These are phyloP conservation scores for Galaxea fascicularis DNA, from an alignment of 92 coral and sea anemone genomes.

Conservation along the genomic window DNA sequence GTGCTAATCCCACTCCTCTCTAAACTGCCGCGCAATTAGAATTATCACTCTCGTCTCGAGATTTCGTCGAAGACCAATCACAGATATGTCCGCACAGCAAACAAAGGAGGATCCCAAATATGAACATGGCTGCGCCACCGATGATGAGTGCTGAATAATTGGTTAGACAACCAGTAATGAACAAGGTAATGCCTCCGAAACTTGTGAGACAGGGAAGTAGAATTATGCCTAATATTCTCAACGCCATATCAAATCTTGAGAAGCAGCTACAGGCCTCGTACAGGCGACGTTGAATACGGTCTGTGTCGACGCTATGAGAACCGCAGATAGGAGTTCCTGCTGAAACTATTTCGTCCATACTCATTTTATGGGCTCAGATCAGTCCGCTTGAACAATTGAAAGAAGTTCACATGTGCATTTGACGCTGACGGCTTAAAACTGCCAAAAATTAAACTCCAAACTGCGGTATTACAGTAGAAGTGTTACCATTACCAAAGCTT, in stretches of 20 bases:
- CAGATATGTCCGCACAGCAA: constrained; percentile 29
- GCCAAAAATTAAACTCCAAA: background rate
- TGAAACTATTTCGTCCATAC: constrained; percentile 5
- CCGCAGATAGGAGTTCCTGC: background rate
- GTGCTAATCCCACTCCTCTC: background rate
- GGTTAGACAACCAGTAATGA: constrained; percentile 26
- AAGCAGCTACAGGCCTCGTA: background rate
- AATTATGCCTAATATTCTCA: constrained; percentile 1
- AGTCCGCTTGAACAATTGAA: background rate
- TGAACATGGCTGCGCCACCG: constrained; percentile 19
- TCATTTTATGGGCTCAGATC: background rate
- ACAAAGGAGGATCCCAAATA: constrained; percentile 28
- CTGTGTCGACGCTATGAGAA: background rate
- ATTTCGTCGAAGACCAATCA: constrained; percentile 7
- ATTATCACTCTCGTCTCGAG: background rate
- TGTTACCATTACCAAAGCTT: constrained; percentile 8
- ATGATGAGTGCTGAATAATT: constrained; percentile 6
- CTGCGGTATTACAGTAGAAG: background rate
- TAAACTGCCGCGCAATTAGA: background rate
- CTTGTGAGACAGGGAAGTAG: constrained; percentile 18
- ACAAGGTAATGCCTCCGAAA: constrained; percentile 22
- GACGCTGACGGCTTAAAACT: too few species aligned
- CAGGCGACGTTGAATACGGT: background rate
- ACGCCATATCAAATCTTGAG: background rate
- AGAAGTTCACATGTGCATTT: background rate